These are phyloP conservation scores for Hipposideros larvatus DNA, from an alignment of 2,797 vertebrate genomes.

Conservation along the genomic window DNA sequence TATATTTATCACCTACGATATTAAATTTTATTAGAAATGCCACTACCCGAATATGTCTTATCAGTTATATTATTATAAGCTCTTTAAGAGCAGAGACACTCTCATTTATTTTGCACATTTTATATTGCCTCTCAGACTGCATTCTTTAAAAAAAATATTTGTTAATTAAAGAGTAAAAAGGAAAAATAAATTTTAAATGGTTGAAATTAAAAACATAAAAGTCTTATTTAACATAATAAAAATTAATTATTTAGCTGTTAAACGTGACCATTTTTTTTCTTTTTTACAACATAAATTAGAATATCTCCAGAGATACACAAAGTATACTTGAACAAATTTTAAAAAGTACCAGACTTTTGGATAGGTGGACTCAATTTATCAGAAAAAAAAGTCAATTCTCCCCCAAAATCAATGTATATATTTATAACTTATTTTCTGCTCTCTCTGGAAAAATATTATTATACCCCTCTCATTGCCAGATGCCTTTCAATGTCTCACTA, in stretches of 20 bases:
- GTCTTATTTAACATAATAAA: not conserved
- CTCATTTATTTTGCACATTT: not conserved
- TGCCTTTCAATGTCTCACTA: not conserved
- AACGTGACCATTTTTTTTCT: not conserved
- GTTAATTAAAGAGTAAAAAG: not conserved
- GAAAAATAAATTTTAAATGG: not conserved
- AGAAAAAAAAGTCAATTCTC: not conserved
- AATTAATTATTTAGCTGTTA: not conserved
- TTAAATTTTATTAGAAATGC: constrained; percentile 15
- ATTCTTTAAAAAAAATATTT: not conserved
- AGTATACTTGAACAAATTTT: not conserved
- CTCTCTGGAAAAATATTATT: not conserved
- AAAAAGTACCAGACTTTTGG: not conserved
- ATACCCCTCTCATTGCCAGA: not conserved
- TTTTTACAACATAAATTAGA: not conserved
- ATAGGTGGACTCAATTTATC: not conserved
- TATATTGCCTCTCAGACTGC: not conserved
- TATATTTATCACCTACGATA: not conserved
- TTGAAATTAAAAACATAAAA: not conserved
- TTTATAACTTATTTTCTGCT: not conserved
- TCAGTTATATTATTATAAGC: not conserved
- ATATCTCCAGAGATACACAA: not conserved
- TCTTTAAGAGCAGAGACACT: not conserved
- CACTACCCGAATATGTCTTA: not conserved
- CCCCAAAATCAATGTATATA: not conserved